A percentile compares a stretch with the other conserved stretches of the same genome.
Evolutionary conservation across 2,113 vertebrate species (phyloP).

Genomic region (Lepus europaeus): DNA sequence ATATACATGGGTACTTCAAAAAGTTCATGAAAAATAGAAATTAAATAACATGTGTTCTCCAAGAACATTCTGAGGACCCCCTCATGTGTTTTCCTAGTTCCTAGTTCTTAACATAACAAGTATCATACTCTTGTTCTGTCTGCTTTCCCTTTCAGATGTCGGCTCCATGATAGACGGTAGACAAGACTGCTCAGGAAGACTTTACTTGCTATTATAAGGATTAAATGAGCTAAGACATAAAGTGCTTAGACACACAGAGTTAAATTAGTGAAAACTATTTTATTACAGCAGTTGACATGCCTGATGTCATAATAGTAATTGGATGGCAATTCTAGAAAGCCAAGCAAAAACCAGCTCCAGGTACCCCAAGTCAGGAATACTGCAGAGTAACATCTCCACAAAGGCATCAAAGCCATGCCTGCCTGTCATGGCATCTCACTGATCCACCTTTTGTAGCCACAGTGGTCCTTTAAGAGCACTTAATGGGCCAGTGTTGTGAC

Average conservation of each 20-base stretch:
- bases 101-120: neutral
- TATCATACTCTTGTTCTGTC: neutral
- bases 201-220: neutral
- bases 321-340: neutral
- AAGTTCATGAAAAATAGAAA: too few species aligned
- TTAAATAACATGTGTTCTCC: too few species aligned
- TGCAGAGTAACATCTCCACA: neutral
- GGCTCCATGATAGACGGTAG: neutral
- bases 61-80: too few species aligned
- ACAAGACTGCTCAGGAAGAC: neutral
- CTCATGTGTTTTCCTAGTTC: neutral
- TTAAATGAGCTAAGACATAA: neutral
- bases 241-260: neutral
- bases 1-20: too few species aligned
- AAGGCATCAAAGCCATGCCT: neutral
- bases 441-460: neutral
- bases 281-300: neutral
- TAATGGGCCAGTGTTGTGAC: neutral
- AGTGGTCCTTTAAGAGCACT: neutral
- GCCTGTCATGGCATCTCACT: neutral
- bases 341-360: neutral
- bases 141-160: neutral
- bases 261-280: neutral
- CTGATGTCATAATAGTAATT: conserved; percentile 8
- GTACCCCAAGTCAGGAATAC: neutral